phyloP scores from a whole-genome alignment of 2,888 invertebrate species.

The Charanyca ferruginea region DNA sequence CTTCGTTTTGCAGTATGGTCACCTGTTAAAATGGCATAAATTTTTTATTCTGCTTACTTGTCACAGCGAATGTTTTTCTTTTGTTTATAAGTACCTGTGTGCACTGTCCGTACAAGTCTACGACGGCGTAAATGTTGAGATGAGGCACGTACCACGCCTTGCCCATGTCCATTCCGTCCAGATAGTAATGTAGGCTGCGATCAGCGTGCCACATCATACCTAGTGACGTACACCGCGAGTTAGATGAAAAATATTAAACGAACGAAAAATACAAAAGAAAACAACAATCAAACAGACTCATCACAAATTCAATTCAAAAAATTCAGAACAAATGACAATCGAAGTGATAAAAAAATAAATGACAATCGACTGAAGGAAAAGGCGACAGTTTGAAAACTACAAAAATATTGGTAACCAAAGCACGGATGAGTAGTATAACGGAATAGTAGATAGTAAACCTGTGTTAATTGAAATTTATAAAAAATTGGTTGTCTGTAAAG shows the following conservation, averaged over 20 bases:
- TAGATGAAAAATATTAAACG: background rate
- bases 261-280: too few species aligned
- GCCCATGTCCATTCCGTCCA: conserved; percentile 97
- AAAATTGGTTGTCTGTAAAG: too few species aligned
- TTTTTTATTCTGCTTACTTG: background rate
- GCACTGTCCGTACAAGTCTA: conserved; percentile 98
- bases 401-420: background rate
- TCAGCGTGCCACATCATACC: conserved; percentile 97
- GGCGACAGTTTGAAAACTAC: background rate
- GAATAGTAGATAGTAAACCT: too few species aligned
- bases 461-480: too few species aligned
- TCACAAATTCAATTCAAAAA: too few species aligned
- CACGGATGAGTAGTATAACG: background rate
- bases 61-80: background rate
- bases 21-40: conserved; percentile 71
- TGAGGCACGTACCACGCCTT: conserved; percentile 95
- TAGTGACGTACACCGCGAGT: conserved; percentile 57
- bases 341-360: too few species aligned
- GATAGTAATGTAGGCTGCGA: conserved; percentile 95
- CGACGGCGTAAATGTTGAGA: conserved; percentile 97
- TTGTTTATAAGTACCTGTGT: conserved; percentile 92
- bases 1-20: conserved; percentile 85
- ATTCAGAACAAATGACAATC: too few species aligned
- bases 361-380: background rate
- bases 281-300: too few species aligned